Base-by-base conservation (phyloP, 2,797 vertebrate species). In the Danio albolineatus region DNA sequence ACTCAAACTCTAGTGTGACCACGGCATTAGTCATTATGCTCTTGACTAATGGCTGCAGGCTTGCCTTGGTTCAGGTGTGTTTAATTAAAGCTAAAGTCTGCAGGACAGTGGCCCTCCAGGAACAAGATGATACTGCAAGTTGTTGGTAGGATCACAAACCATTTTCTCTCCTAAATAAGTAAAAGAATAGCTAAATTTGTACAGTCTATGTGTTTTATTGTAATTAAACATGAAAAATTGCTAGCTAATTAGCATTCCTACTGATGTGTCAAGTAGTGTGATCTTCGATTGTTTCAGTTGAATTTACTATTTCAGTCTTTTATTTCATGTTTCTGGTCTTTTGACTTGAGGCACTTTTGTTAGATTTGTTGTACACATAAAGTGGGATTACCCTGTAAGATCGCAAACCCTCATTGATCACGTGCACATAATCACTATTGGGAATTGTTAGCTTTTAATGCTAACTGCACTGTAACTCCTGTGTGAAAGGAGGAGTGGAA, bases 381-480 rank as follows among this genome's bases (percentile, higher is more conserved):
- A 36, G 19, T 10, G 13, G 44, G 13, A 46, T 19, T 21, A 19
- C 7, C 57, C n/a, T 21, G 8, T 43, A 12, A 5, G 7, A 46
- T 12, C 44, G 46, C 44, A 46, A 7, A 46, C 44, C 44, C 10
- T 46, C 44, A 46, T 12, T 46, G 44, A 7, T 46, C 10, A 46
- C 44, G 10, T 46, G 44, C 7, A 46, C 44, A 46, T 46, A 46
- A 12, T 12, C 44, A 46, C 7, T 46, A 12, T 46, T 46, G 44
- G 44, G 7, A 46, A 28, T 28, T 28, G 28, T 28, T 28, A 28
- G 28, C 28, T 28, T 28, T 28, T 28, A 28, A 28, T 28, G 28
- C 28, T 28, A 28, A 28, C 28, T 67, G 75, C 51, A 38, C 75
- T 57, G 21, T 21, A 46, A 46, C 62, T 57, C 41, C 5, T 76